A percentile compares a stretch with the other conserved stretches of the same genome.
Conservation (phyloP, 1,140 invertebrate species). For the Lethrus apterus region DNA sequence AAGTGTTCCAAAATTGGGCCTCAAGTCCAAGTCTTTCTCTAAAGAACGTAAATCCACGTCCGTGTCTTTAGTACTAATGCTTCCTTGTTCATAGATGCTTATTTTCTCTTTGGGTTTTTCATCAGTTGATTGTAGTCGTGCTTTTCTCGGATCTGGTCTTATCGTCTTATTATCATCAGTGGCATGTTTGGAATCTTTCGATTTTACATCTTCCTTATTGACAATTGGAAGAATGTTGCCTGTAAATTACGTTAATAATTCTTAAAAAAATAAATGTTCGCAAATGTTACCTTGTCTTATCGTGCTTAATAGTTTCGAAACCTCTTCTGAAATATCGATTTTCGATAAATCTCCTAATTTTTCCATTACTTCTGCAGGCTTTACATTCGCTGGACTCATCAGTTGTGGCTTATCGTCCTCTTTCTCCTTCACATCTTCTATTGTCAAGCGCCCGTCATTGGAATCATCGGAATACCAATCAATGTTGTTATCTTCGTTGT, state of each 20-base stretch:
- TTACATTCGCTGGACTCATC: conserved; percentile 36
- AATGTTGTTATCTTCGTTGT: conserved; percentile 59
- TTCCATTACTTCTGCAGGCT: conserved; percentile 48
- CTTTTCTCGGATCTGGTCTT: conserved; percentile 20
- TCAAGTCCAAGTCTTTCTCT: conserved; percentile 42
- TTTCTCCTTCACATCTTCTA: conserved; percentile 29
- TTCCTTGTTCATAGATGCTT: conserved; percentile 38
- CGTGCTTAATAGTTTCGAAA: conserved; percentile 53
- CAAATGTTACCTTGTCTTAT: conserved; percentile 28
- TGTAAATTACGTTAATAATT: too few species aligned
- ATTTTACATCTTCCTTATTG: neutral
- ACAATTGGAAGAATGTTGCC: neutral
- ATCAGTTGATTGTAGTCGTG: conserved; percentile 14
- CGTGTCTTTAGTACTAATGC: conserved; percentile 35
- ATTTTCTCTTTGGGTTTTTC: conserved; percentile 27
- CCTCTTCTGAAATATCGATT: conserved; percentile 65
- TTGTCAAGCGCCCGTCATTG: conserved; percentile 42
- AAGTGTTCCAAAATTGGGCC: conserved; percentile 46
- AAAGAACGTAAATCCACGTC: conserved; percentile 53
- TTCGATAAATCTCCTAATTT: conserved; percentile 62
- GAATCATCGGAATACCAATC: conserved; percentile 76
- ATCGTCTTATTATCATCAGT: neutral
- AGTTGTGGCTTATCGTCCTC: conserved; percentile 14
- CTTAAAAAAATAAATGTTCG: too few species aligned
- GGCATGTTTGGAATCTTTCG: conserved; percentile 32